These are phyloP conservation scores for Sinosuthora webbiana DNA, from an alignment of 2,113 vertebrate species.

Conservation along the genomic window DNA sequence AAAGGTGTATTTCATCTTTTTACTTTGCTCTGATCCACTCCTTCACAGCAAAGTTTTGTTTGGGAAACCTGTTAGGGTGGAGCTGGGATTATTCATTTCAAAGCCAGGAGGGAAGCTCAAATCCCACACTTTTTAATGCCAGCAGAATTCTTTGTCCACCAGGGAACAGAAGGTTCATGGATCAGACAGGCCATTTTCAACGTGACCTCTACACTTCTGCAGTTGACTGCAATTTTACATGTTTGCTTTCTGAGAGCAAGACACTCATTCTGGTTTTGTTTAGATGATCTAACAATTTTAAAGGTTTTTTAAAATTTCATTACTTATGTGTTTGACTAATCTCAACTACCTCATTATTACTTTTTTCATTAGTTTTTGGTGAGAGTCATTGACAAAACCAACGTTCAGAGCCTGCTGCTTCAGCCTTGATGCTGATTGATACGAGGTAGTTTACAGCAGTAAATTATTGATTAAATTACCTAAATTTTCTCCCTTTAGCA, in stretches of 20 bases:
- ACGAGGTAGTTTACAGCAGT: neutral
- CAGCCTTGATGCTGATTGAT: neutral
- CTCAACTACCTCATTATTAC: neutral
- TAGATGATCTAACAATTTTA: neutral
- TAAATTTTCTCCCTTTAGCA: neutral
- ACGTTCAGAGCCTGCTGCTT: neutral
- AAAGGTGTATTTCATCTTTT: neutral
- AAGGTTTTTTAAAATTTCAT: neutral
- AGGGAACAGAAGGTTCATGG: neutral
- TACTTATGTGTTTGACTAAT: neutral
- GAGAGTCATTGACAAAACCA: neutral
- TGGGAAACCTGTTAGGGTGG: neutral
- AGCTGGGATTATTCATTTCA: neutral
- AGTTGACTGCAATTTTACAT: neutral
- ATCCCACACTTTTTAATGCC: neutral
- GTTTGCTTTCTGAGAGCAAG: neutral
- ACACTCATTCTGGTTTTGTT: neutral
- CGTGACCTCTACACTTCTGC: neutral
- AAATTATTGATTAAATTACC: neutral
- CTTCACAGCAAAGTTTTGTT: neutral
- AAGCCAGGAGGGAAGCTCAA: neutral
- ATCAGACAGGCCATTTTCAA: neutral
- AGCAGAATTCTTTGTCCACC: neutral
- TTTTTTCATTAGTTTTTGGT: neutral
- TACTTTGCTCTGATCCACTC: neutral